These are phyloP conservation scores for Poeciliopsis presidionis DNA, from an alignment of 2,797 vertebrate species.

Conservation along the genomic window DNA sequence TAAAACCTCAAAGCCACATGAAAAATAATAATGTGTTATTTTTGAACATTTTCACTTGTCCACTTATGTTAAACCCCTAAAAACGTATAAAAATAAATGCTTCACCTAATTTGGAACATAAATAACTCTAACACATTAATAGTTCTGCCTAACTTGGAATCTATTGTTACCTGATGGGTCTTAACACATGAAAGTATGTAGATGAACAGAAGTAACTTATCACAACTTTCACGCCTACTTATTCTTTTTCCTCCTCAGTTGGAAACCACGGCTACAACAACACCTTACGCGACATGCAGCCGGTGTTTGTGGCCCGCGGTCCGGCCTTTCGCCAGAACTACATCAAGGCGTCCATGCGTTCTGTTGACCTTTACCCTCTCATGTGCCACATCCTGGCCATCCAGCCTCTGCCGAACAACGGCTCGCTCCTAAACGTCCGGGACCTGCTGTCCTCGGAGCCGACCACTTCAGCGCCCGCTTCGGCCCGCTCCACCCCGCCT, in stretches of 20 bases:
- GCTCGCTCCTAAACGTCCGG: conserved; percentile 83
- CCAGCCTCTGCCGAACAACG: conserved; percentile 86
- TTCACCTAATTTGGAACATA: background rate
- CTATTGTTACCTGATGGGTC: background rate
- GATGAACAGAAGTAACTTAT: background rate
- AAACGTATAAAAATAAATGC: background rate
- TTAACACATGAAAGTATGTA: background rate
- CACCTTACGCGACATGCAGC: conserved; percentile 88
- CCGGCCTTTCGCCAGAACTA: conserved; percentile 88
- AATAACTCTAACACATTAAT: background rate
- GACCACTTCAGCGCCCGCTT: conserved; percentile 25
- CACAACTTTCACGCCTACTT: background rate
- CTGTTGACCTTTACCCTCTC: conserved; percentile 91
- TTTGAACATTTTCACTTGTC: background rate
- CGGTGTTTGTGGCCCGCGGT: conserved; percentile 89
- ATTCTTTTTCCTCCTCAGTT: conserved; percentile 74
- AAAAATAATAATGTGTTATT: background rate
- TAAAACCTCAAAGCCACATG: background rate
- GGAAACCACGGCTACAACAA: conserved; percentile 95
- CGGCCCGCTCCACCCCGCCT: background rate
- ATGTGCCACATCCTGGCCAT: conserved; percentile 89
- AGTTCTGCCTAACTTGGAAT: background rate
- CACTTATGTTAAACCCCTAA: background rate
- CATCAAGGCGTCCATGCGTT: conserved; percentile 83
- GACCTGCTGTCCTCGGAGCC: conserved; percentile 81